Percentiles rank a stretch among this genome's conserved stretches.
Evolutionary conservation across 2,888 invertebrate species (phyloP).

Genomic region (Tigriopus californicus): DNA sequence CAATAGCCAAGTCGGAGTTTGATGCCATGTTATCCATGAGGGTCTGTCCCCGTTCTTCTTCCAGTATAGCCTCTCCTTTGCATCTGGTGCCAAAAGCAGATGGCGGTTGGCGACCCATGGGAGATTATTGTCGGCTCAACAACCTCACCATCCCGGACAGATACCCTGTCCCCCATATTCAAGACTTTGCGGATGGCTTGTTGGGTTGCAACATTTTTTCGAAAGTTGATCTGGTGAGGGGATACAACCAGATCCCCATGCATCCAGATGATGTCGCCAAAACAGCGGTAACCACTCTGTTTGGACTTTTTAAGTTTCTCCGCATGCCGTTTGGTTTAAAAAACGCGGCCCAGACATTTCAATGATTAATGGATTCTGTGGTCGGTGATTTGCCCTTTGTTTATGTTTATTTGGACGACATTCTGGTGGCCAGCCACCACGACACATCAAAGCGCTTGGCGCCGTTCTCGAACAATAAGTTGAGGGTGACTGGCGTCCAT

Average conservation of each 20-base stretch:
- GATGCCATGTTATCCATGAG: not conserved
- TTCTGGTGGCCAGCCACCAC: slow-evolving; percentile 1
- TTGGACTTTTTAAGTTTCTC: slow-evolving; percentile 8
- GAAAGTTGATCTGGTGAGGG: slow-evolving; percentile 16
- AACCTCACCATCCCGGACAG: not conserved
- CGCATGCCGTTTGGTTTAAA: slow-evolving; percentile 15
- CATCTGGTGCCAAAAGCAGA: not conserved
- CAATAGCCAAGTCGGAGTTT: not conserved
- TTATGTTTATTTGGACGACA: slow-evolving; percentile 14
- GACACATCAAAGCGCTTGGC: too few relatives aligned
- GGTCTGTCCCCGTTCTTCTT: too few relatives aligned
- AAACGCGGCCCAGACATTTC: slow-evolving; percentile 10
- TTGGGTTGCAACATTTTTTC: slow-evolving; percentile 10
- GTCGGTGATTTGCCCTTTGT: not conserved
- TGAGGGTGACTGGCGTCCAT: too few relatives aligned
- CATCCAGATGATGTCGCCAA: slow-evolving; percentile 2
- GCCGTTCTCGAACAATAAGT: too few relatives aligned
- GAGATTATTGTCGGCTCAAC: not conserved
- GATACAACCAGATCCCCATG: slow-evolving; percentile 13
- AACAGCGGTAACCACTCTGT: slow-evolving; percentile 14
- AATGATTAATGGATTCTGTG: slow-evolving; percentile 8
- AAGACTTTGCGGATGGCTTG: slow-evolving; percentile 11
- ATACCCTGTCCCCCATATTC: not conserved
- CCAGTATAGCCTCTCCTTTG: not conserved
- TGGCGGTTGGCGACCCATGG: not conserved